Evolutionary conservation across 2,797 vertebrate species (phyloP), one percentile per base, ranked within the genome.

Genomic region (Eospalax fontanierii): DNA sequence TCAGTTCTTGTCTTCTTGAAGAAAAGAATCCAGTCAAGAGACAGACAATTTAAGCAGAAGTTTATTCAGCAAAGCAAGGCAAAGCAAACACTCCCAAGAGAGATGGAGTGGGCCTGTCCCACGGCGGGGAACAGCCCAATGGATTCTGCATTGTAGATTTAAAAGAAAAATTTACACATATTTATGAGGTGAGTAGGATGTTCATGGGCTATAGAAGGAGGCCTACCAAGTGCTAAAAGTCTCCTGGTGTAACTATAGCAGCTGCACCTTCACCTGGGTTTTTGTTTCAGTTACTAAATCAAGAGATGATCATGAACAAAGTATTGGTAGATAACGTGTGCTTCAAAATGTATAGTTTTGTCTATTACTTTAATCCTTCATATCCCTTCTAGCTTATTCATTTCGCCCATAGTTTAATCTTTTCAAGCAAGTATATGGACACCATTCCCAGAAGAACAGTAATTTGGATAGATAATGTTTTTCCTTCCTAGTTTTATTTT

Each of bases 401-500:
- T 95, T 87, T 84, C 71, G 1, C 2, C 21, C 16, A 84, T 1
- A 79, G 61, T 9, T 95, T 84, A 66, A 26, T 74, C 87, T 82
- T 79, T 84, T 92, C 2, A 83, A 84, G 18, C 2, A 94, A 19
- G 4, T 30, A 0, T 75, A 90, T 50, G 91, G 57, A 61, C 61
- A 74, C 59, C 10, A 89, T 28, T 3, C 22, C 35, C 68, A 94
- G 40, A 94, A 87, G 30, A 76, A 78, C 7, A 78, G 50, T 91
- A 91, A 96, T 90, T 90, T 74, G 40, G 7, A 21, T 74, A 73
- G 63, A 80, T 73, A 68, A 59, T 93, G 3, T 84, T 96, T 94
- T 87, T 16, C 19, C 10, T 85, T 87, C 74, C 85, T 93, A 78
- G 22, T 87, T 91, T 93, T 84, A 93, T 94, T 92, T 84, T 94